Conservation (phyloP, 2,797 vertebrate species). For the Anguilla obscura region DNA sequence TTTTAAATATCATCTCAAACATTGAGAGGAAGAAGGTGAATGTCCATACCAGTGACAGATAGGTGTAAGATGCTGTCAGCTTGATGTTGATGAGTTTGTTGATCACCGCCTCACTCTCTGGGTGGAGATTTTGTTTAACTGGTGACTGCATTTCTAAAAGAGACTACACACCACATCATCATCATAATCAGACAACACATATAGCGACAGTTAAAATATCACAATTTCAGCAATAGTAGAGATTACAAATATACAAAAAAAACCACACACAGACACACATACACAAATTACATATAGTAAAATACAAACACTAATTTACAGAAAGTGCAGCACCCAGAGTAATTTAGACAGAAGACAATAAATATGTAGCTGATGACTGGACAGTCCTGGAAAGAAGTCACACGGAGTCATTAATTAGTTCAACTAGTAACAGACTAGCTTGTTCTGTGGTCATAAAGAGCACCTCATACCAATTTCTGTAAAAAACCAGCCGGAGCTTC, state of each 20-base stretch:
- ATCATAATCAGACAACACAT: not conserved
- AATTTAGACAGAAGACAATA: not conserved
- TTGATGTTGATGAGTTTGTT: constrained; percentile 74
- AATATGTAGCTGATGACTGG: not conserved
- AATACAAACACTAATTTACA: not conserved
- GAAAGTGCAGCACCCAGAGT: not conserved
- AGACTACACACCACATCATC: not conserved
- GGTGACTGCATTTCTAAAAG: constrained; percentile 68
- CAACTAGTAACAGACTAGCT: not conserved
- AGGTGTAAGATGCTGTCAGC: constrained; percentile 71
- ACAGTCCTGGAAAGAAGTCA: not conserved
- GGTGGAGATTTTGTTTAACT: constrained; percentile 69
- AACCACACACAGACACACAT: not conserved
- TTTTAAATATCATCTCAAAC: not conserved
- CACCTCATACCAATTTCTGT: not conserved
- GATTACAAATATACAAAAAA: not conserved
- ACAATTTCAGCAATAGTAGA: not conserved
- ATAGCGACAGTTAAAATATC: not conserved
- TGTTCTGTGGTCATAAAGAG: not conserved
- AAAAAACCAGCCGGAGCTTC: not conserved
- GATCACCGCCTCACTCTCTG: constrained; percentile 66
- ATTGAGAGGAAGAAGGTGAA: not conserved
- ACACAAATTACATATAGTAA: not conserved
- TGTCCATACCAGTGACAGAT: constrained; percentile 64
- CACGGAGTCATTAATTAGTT: not conserved